Evolutionary conservation across 2,888 invertebrate genomes (phyloP).

Genomic region (Mongoloraphidia duomilia): DNA sequence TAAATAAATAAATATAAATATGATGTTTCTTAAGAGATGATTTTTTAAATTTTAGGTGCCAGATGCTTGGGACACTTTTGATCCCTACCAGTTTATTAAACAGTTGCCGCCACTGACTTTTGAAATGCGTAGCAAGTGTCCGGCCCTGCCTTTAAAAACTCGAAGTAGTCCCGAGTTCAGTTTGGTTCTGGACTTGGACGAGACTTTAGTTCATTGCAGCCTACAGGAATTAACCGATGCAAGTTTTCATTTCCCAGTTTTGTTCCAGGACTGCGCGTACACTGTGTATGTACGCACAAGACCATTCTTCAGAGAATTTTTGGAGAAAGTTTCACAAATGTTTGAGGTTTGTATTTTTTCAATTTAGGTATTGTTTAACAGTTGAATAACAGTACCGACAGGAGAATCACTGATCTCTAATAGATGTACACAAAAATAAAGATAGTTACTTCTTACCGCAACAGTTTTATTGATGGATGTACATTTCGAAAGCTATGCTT

Average conservation of each 20-base stretch:
- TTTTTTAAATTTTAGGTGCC: conserved; percentile 25
- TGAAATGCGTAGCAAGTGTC: conserved; percentile 57
- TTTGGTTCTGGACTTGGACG: conserved; percentile 59
- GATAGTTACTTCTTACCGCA: no score
- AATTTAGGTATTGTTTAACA: no score
- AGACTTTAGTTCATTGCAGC: conserved; percentile 91
- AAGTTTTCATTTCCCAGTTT: conserved; percentile 84
- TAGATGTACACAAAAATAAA: no score
- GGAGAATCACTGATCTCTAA: no score
- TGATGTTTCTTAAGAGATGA: conserved; percentile 21
- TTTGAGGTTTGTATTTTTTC: not conserved
- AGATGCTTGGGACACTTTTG: conserved; percentile 69
- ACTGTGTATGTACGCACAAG: conserved; percentile 76
- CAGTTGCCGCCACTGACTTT: conserved; percentile 71
- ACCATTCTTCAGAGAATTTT: conserved; percentile 82
- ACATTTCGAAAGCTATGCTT: no score
- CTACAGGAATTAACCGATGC: conserved; percentile 84
- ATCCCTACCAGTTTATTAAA: conserved; percentile 84
- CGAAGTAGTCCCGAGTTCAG: conserved; percentile 88
- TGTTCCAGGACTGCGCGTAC: conserved; percentile 83
- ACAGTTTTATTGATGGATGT: no score
- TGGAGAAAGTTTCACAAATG: conserved; percentile 41
- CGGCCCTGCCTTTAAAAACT: conserved; percentile 82
- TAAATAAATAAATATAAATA: no score
- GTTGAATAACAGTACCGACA: no score